phyloP scores from a whole-genome alignment of 2,113 vertebrate species.

The Seriola aureovittata region DNA sequence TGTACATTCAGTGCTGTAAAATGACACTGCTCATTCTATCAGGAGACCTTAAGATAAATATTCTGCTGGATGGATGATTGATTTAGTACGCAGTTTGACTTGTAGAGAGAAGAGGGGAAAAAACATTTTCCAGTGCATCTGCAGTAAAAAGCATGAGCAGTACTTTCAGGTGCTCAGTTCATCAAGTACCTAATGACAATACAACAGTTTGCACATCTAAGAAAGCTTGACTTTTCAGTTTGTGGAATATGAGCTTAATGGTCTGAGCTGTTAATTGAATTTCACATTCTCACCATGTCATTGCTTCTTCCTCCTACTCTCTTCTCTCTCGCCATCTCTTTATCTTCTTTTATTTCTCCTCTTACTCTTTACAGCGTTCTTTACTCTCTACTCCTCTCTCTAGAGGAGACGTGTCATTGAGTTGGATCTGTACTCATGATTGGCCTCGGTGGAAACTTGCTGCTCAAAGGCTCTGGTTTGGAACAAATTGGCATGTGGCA shows the following conservation, averaged over 20 bases:
- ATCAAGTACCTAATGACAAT: conserved; percentile 38
- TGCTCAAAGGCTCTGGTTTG: conserved; percentile 16
- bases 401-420: conserved; percentile 32
- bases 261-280: conserved; percentile 54
- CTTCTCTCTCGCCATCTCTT: neutral
- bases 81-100: neutral
- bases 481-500: conserved; percentile 27
- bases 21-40: too few relatives aligned
- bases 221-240: conserved; percentile 36
- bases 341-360: neutral
- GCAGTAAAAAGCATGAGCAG: neutral
- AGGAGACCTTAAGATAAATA: neutral
- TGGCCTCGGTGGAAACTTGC: neutral
- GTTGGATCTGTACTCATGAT: conserved; percentile 34
- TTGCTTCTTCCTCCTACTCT: neutral
- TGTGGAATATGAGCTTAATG: conserved; percentile 54
- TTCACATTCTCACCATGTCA: conserved; percentile 19
- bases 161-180: conserved; percentile 2
- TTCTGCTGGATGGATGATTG: neutral
- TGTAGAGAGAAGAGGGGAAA: neutral
- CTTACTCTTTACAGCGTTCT: conserved; percentile 10
- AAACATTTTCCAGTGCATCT: neutral
- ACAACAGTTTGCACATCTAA: conserved; percentile 22
- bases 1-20: too few relatives aligned
- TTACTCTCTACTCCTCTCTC: neutral